Evolutionary conservation across 2,113 vertebrate genomes (phyloP), one percentile per base, ranked within the genome.

Genomic region (Pionites leucogaster): DNA sequence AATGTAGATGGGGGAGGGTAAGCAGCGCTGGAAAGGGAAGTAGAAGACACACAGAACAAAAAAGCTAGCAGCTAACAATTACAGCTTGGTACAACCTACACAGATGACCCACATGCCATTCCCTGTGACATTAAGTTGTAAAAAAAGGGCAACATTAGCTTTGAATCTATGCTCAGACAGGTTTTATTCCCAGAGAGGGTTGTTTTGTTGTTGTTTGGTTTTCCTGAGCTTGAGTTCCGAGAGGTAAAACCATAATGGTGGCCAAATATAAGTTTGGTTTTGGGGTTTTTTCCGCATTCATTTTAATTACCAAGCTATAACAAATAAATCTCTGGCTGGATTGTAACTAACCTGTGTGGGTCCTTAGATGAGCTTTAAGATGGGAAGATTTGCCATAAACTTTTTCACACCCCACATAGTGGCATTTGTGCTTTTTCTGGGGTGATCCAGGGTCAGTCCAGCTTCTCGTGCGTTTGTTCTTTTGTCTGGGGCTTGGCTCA

Each of bases 311-410:
- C 89, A 92, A 95, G 95, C 88, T 94, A 72, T 97, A 94, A 96
- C 80, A 93, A 93, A 95, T 57, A 95, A 90, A 93, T 91, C 85
- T 93, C 77, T 70, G 86, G 72, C 92, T 90, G 72, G 79, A 92
- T 83, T 86, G 79, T 93, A 96, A 99, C 99, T 99, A 98, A 99
- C 99, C 99, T 99, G 99, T 99, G 92, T 99, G 99, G 98, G 99
- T 99, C 98, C 99, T 99, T 98, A 99, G 99, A 96, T 99, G 99
- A 97, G 99, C 99, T 99, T 99, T 99, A 98, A 99, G 99, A 96
- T 99, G 99, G 97, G 99, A 99, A 70, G 99, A 99, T 98, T 99
- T 99, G 98, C 99, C 99, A 98, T 99, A 99, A 99, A 99, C 99
- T 99, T 99, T 99, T 98, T 99, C 99, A 91, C 99, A 99, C 92